These are phyloP conservation scores for Drosophila leonis DNA, from an alignment of 2,888 invertebrate species.

Conservation along the genomic window DNA sequence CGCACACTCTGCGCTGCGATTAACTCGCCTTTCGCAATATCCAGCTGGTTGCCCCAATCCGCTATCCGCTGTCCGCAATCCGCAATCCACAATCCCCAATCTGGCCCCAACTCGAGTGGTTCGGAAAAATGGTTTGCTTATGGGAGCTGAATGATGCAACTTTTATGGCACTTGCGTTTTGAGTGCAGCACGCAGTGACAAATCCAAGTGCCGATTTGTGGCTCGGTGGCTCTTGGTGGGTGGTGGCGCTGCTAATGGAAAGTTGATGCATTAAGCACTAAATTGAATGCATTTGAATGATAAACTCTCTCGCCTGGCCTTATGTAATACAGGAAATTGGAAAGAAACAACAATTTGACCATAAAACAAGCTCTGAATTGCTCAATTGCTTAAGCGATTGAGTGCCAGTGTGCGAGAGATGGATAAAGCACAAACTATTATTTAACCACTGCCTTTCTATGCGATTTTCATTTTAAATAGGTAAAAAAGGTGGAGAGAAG, in stretches of 20 bases:
- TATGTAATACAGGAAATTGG: background rate
- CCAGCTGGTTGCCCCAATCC: slow-evolving; percentile 44
- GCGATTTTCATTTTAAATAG: too few species aligned
- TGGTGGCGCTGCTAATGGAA: slow-evolving; percentile 3
- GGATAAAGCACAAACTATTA: background rate
- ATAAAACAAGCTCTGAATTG: background rate
- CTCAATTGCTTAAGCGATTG: background rate
- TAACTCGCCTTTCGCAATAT: slow-evolving; percentile 64
- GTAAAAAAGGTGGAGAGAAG: too few species aligned
- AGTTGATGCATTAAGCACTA: slow-evolving; percentile 5
- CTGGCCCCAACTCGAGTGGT: slow-evolving; percentile 19
- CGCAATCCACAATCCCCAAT: slow-evolving; percentile 3
- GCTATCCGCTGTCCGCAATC: background rate
- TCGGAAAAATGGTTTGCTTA: slow-evolving; percentile 35
- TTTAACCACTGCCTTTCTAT: background rate
- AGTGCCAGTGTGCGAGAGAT: background rate
- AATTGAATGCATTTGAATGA: slow-evolving; percentile 2
- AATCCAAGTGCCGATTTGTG: background rate
- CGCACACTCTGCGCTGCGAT: slow-evolving; percentile 41
- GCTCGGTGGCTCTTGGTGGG: slow-evolving; percentile 13
- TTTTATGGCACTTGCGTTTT: slow-evolving; percentile 20
- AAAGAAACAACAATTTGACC: background rate
- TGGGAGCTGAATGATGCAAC: slow-evolving; percentile 43
- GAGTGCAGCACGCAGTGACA: slow-evolving; percentile 5
- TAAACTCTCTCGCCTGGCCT: background rate